Evolutionary conservation across 2,113 vertebrate species (phyloP).

Genomic region (Heterocephalus glaber): DNA sequence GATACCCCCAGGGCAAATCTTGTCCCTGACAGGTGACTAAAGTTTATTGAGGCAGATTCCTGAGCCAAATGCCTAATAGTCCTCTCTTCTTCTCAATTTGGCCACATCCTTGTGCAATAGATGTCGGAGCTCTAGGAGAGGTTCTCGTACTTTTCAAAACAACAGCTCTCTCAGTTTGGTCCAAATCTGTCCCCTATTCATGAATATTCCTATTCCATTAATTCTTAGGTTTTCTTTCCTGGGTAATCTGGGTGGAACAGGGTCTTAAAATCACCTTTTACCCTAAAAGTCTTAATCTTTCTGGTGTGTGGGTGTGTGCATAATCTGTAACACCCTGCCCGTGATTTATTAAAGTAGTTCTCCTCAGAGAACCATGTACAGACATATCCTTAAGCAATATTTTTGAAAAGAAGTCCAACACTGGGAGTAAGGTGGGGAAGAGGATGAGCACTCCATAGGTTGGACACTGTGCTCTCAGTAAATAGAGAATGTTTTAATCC

Average conservation of each 20-base stretch:
- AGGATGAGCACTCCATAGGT: background rate
- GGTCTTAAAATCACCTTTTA: background rate
- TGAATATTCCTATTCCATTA: background rate
- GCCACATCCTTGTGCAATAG: background rate
- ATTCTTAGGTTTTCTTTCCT: slow-evolving; percentile 7
- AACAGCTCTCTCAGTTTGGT: background rate
- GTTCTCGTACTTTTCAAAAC: background rate
- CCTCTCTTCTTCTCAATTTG: background rate
- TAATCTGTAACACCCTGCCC: background rate
- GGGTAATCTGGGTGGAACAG: background rate
- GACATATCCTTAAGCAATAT: background rate
- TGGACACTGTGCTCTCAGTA: background rate
- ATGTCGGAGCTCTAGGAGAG: background rate
- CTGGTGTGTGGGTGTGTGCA: background rate
- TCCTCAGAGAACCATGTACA: background rate
- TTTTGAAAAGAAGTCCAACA: background rate
- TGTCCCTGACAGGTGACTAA: background rate
- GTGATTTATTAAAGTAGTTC: background rate
- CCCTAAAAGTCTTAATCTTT: background rate
- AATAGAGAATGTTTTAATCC: background rate
- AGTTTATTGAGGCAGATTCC: background rate
- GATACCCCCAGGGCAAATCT: background rate
- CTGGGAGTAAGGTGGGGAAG: background rate
- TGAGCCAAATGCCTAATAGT: background rate
- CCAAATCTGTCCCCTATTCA: background rate